Conservation (phyloP, 2,113 vertebrate species). For the Riparia riparia region DNA sequence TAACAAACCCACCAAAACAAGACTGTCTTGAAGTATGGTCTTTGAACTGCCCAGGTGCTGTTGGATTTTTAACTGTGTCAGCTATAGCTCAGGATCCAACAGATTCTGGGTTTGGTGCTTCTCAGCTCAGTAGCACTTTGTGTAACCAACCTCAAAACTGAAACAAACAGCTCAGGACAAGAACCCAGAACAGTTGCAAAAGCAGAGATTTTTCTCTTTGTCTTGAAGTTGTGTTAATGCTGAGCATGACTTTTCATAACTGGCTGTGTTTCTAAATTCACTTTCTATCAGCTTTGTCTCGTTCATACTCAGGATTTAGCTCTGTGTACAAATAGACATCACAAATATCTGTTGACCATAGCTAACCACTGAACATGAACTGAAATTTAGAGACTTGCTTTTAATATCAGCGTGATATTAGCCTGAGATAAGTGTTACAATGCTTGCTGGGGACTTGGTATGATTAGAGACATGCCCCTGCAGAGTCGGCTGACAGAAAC, state of each 20-base stretch:
- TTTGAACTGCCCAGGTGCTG: background rate
- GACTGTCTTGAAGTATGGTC: background rate
- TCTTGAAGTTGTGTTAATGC: background rate
- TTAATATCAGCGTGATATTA: background rate
- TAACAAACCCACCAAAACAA: background rate
- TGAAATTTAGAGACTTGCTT: background rate
- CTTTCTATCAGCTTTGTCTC: background rate
- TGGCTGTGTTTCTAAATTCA: background rate
- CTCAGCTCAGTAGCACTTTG: background rate
- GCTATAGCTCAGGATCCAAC: background rate
- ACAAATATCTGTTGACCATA: background rate
- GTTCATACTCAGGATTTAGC: background rate
- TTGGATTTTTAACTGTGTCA: background rate
- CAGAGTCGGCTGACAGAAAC: background rate
- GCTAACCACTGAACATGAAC: background rate
- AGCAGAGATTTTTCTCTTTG: background rate
- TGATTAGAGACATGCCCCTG: background rate
- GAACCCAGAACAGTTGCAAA: slow-evolving; percentile 17
- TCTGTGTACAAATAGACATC: background rate
- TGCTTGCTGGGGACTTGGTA: background rate
- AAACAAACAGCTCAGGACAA: background rate
- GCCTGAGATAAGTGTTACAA: background rate
- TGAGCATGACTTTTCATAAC: background rate
- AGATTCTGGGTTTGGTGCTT: background rate
- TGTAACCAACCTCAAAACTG: background rate